Base-by-base conservation (phyloP, 2,797 vertebrate genomes). In the Enteromius mattozi region DNA sequence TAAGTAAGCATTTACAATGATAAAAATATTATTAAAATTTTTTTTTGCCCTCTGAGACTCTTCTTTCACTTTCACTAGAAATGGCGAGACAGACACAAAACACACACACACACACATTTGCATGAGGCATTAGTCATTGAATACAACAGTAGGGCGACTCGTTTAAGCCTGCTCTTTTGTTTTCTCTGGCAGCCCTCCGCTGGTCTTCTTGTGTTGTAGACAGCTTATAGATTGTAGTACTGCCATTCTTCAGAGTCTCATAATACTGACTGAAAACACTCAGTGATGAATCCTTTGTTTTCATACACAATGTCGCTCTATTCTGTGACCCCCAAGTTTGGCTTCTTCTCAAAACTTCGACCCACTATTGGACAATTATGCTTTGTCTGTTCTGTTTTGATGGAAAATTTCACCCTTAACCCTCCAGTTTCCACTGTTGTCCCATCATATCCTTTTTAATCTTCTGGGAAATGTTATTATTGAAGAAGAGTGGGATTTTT, bases 351-450 rank as follows among this genome's bases (percentile, higher is more conserved):
- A 94, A 90, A 87, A 85, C 85, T 81, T 90, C 90, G 89, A 92
- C 93, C 93, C 92, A 92, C 80, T 92, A 91, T 94, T 88, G 85
- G 69, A 95, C 94, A 95, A 92, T 93, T 89, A 89, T 24, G 87
- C 89, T 90, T 93, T 94, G 94, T 95, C 76, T 80, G 45, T 81
- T 84, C 59, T 83, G 88, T 89, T 88, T 85, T 87, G 74, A 85
- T 87, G 90, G 86, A 92, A 93, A 91, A 70, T 91, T 89, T 88
- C 79, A 88, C 87, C 84, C 85, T 84, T 88, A 85, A 79, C 61
- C 42, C 80, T 77, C 42, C 56, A 37, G 6, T 78, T 51, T 65
- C 81, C 65, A 27, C 19, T 42, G n/a, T 72, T 51, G 45, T 59
- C 51, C 14, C 6, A 24, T 40, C 71, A 54, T 59, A 51, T 49